phyloP scores from a whole-genome alignment of 2,797 vertebrate species.

The Diglossa cyanea region DNA sequence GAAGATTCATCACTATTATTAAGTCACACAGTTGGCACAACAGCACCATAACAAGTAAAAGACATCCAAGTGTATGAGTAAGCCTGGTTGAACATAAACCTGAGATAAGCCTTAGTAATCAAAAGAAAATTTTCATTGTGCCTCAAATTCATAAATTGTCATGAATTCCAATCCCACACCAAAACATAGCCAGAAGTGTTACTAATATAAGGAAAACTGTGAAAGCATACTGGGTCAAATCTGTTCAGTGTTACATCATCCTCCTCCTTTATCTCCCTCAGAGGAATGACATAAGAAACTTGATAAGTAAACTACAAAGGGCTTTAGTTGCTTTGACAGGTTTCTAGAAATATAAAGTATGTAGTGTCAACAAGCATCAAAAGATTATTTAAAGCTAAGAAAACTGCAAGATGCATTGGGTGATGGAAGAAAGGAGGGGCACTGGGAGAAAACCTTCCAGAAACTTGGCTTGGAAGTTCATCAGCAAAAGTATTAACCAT shows the following conservation, averaged over 20 bases:
- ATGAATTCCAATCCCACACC: constrained; percentile 12
- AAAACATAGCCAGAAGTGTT: constrained; percentile 13
- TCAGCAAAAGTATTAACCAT: not conserved
- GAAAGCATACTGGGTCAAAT: not conserved
- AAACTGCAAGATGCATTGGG: not conserved
- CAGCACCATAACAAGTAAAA: not conserved
- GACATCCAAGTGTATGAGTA: not conserved
- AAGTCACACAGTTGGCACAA: not conserved
- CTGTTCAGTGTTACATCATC: not conserved
- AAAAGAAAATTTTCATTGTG: not conserved
- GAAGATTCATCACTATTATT: not conserved
- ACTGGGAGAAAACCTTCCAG: not conserved
- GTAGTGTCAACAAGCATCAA: constrained; percentile 4
- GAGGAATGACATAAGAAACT: not conserved
- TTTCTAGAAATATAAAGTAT: constrained; percentile 24
- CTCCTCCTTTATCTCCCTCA: not conserved
- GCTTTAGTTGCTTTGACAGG: not conserved
- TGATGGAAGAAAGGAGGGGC: not conserved
- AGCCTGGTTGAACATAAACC: not conserved
- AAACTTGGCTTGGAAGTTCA: not conserved
- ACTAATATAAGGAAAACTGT: not conserved
- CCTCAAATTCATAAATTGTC: not conserved
- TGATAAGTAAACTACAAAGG: constrained; percentile 12
- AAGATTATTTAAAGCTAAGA: constrained; percentile 22
- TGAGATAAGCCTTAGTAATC: not conserved